A percentile compares a stretch with the other conserved stretches of the same genome.
Conservation (phyloP, 2,113 vertebrate species). For the Calyptommatus sinebrachiatus region DNA sequence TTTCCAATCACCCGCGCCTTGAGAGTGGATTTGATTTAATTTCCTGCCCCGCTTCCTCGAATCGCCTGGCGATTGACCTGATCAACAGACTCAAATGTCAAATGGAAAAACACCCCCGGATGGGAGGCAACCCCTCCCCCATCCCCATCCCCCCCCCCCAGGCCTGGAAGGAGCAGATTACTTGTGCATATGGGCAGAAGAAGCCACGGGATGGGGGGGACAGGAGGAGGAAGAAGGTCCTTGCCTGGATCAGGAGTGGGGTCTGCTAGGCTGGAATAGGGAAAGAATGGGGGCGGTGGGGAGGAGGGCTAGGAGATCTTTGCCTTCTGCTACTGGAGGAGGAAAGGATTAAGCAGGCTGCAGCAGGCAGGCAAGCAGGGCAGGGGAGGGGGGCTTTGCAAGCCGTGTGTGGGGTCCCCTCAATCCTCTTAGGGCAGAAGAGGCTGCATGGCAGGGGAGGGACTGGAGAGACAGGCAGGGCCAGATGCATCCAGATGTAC, state of each 20-base stretch:
- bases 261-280: background rate
- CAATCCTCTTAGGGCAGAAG: background rate
- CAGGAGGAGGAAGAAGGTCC: background rate
- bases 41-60: background rate
- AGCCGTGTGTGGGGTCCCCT: background rate
- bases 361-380: background rate
- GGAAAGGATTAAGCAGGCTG: background rate
- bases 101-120: background rate
- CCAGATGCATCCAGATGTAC: background rate
- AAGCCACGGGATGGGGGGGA: no score
- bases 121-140: background rate
- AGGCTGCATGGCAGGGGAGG: no score
- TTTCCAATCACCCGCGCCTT: background rate
- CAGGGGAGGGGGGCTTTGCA: background rate
- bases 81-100: slow-evolving; percentile 21
- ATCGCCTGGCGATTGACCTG: slow-evolving; percentile 3
- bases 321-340: background rate
- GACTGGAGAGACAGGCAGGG: background rate
- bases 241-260: background rate
- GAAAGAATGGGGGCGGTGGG: background rate
- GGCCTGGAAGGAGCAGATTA: background rate
- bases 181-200: background rate
- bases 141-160: background rate
- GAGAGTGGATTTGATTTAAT: background rate
- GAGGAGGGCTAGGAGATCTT: background rate